These are phyloP conservation scores for human (Homo sapiens) DNA, from an alignment of 2,113 vertebrate species.

Conservation along the genomic window DNA sequence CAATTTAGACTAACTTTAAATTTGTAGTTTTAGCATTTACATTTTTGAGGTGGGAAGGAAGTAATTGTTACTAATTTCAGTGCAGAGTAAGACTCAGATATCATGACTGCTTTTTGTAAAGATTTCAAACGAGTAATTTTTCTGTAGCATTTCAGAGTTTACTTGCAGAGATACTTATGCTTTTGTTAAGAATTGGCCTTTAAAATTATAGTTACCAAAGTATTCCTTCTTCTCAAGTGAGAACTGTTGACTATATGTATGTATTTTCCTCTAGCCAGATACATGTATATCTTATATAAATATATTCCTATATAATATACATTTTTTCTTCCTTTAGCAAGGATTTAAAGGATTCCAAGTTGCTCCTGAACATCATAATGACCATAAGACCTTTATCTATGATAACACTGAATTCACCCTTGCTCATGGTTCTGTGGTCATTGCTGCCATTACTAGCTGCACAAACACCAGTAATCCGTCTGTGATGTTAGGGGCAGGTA, in stretches of 20 bases:
- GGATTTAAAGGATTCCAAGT: constrained; percentile 98
- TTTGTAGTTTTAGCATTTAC: background rate
- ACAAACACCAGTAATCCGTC: constrained; percentile 99
- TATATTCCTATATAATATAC: constrained; percentile 51
- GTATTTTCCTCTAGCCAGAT: constrained; percentile 84
- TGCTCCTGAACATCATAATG: constrained; percentile 83
- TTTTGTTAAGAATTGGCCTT: background rate
- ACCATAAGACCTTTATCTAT: constrained; percentile 87
- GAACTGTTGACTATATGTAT: background rate
- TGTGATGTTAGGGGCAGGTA: constrained; percentile 98
- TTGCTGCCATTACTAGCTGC: constrained; percentile 98
- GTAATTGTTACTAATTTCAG: background rate
- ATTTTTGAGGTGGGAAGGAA: background rate
- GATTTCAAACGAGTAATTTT: constrained; percentile 15
- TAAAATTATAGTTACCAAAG: background rate
- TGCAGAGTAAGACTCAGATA: constrained; percentile 10
- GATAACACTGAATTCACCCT: constrained; percentile 87
- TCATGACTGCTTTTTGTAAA: background rate
- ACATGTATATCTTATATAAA: background rate
- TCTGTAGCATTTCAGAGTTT: constrained; percentile 6
- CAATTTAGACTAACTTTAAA: background rate
- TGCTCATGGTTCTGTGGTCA: constrained; percentile 95
- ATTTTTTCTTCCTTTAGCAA: constrained; percentile 86
- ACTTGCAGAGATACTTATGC: background rate
- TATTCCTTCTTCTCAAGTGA: constrained; percentile 33